Base-by-base conservation (phyloP, 1,140 invertebrate genomes). In the Schlechtendalia chinensis region DNA sequence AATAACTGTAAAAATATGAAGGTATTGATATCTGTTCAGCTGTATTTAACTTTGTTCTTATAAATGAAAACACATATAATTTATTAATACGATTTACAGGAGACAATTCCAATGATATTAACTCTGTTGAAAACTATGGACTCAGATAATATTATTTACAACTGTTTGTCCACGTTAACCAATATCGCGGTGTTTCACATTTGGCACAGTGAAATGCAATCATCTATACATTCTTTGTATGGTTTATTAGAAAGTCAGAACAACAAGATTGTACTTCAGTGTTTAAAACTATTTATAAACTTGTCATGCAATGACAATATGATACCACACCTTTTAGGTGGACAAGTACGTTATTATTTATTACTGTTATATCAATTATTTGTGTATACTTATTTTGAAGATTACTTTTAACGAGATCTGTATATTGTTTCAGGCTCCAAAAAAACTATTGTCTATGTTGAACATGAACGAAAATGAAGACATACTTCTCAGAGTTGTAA, bases 241-340 rank as follows among this genome's bases (percentile, higher is more conserved):
- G 72, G 83, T 16, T 83, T 89, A 17, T 83, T 88, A 10, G 87
- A 88, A 81, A 84, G 83, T 71, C 83, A 82, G 3, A 84, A 83
- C 80, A 83, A 83, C 39, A 84, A 86, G 58, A 83, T 88, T 47
- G 86, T 88, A 82, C 84, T 91, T 17, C 89, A 91, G 83, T 86
- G 89, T 17, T 84, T 90, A 0, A 89, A 89, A 83, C 84, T 91
- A 39, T 86, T 91, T n/a, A 89, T 91, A 61, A 91, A 91, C 85
- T 85, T 91, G 5, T 90, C 90, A 5, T 89, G 88, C 82, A 91
- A 90, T 84, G 85, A 88, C 83, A 88, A 90, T 77, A 88, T 91
- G 86, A 87, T 91, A 22, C 90, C 89, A 19, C 87, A 88, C 82
- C 84, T 91, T 32, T 84, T 91, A 63, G 89, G 89, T 82, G 89